A percentile compares a stretch with the other conserved stretches of the same genome.
Conservation (phyloP, 2,888 invertebrate species). For the Nymphalis c-album region DNA sequence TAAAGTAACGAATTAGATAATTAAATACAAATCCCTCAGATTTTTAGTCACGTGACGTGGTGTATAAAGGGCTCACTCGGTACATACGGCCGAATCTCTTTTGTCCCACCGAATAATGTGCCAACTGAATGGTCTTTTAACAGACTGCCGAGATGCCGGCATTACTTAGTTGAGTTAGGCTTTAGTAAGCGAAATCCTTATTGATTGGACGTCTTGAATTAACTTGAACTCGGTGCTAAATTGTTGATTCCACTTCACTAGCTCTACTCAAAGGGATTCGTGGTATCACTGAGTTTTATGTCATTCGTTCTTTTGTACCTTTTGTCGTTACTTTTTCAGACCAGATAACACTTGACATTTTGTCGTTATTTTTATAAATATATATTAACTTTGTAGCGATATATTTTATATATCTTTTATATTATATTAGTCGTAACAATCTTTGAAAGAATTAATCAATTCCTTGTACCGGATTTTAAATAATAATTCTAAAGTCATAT, state of each 20-base stretch:
- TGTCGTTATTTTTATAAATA: background rate
- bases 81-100: constrained; percentile 37
- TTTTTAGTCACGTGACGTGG: constrained; percentile 5
- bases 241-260: constrained; percentile 23
- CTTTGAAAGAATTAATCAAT: too few species aligned
- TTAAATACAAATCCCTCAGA: too few species aligned
- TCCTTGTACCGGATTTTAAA: too few species aligned
- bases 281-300: constrained; percentile 25
- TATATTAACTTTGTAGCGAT: background rate
- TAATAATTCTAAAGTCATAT: too few species aligned
- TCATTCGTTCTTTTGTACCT: constrained; percentile 15
- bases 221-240: constrained; percentile 31
- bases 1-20: too few species aligned
- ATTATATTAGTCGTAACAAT: too few species aligned
- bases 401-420: too few species aligned
- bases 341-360: background rate
- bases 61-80: constrained; percentile 8
- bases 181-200: constrained; percentile 38
- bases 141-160: constrained; percentile 41
- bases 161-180: constrained; percentile 37
- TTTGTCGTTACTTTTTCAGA: background rate
- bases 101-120: constrained; percentile 41
- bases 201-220: constrained; percentile 35
- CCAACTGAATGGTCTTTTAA: constrained; percentile 41
- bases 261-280: constrained; percentile 27